Conservation (phyloP, 2,888 invertebrate genomes). For the Ophonus ardosiacus region DNA sequence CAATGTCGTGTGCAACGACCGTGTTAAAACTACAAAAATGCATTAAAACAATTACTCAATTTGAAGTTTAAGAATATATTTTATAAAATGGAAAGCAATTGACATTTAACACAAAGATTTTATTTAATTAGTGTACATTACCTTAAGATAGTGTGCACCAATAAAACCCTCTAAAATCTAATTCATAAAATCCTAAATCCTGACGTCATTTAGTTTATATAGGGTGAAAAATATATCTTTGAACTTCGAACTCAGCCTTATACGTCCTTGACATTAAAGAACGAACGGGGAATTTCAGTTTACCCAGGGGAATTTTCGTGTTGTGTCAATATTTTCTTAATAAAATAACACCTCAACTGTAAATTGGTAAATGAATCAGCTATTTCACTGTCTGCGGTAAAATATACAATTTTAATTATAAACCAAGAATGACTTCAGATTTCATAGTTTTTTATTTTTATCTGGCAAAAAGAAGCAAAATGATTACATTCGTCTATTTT, state of each 20-base stretch:
- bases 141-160: too few relatives aligned
- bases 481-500: background rate
- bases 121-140: too few relatives aligned
- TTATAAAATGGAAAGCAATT: too few relatives aligned
- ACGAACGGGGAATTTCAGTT: background rate
- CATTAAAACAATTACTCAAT: too few relatives aligned
- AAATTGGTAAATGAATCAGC: conserved; percentile 36
- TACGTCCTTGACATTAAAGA: background rate
- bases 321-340: conserved; percentile 22
- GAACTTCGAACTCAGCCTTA: background rate
- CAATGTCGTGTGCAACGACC: too few relatives aligned
- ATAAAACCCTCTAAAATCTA: too few relatives aligned
- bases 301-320: conserved; percentile 9
- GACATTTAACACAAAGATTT: too few relatives aligned
- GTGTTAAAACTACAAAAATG: too few relatives aligned
- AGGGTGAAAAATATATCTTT: too few relatives aligned
- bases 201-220: too few relatives aligned
- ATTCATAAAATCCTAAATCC: too few relatives aligned
- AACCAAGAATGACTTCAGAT: background rate
- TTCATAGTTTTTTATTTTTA: background rate
- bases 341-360: background rate
- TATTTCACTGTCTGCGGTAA: background rate
- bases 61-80: too few relatives aligned
- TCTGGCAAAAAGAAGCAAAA: background rate
- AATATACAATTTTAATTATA: conserved; percentile 37